These are phyloP conservation scores for Scophthalmus maximus DNA, from an alignment of 2,113 vertebrate species.

Conservation along the genomic window DNA sequence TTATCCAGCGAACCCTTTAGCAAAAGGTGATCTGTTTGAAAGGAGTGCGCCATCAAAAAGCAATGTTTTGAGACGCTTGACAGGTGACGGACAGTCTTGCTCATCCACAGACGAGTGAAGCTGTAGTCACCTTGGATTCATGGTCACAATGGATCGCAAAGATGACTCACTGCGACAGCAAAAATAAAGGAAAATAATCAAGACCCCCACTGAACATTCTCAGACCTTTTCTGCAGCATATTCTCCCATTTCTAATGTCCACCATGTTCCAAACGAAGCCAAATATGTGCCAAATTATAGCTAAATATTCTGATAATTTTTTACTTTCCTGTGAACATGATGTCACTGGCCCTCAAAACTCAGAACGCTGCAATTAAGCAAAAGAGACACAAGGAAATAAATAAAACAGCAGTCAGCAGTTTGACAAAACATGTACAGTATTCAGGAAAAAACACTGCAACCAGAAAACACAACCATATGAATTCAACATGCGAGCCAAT, in stretches of 20 bases:
- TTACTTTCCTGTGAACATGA: background rate
- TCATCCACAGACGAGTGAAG: background rate
- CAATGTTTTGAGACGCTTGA: background rate
- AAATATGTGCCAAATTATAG: background rate
- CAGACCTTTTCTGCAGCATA: background rate
- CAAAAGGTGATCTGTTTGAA: no score
- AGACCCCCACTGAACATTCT: background rate
- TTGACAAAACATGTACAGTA: no score
- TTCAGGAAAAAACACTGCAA: no score
- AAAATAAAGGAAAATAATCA: background rate
- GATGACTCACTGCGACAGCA: background rate
- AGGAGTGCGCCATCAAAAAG: background rate
- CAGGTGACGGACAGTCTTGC: background rate
- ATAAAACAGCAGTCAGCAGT: no score
- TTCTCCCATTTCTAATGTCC: background rate
- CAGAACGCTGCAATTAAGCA: background rate
- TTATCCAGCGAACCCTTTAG: background rate
- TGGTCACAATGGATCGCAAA: background rate
- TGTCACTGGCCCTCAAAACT: background rate
- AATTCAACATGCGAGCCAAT: no score
- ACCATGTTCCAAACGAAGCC: background rate
- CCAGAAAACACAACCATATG: no score
- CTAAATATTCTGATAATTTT: background rate
- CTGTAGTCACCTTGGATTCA: background rate
- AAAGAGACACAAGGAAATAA: background rate